Evolutionary conservation across 2,888 invertebrate genomes (phyloP), one percentile per base, ranked within the genome.

Genomic region (Seira musarum): DNA sequence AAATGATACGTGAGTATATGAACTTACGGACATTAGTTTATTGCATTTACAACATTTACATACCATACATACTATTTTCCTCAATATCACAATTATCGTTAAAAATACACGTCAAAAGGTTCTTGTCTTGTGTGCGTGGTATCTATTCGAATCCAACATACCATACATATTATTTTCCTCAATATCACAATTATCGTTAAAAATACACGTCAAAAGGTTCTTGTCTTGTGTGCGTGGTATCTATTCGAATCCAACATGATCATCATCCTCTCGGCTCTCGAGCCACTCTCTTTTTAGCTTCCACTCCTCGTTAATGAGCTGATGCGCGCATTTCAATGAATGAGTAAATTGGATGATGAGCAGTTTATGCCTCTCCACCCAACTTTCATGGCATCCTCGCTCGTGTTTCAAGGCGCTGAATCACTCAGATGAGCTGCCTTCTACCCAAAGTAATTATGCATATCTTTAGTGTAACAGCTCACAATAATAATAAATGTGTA

Each of bases 271-370:
- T 60, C 60, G 22, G 63, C 24, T 10, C 19, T 17, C 13, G 35
- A 64, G 35, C 30, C 30, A 25, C 25, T 64, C 60, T 6, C 60
- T 60, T 30, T 25, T 10, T 15, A 66, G 80, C 65, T 75, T 66
- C 74, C 74, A 80, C 80, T 80, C 74, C 70, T 75, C 64, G n/a
- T 61, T 80, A 74, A 80, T 75, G 75, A 75, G 46, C 57, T 70
- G 74, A 75, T 63, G 71, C 60, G 76, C 60, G 63, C 67, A 80
- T 76, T 80, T 80, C 70, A 70, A 81, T 80, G 80, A 81, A 76
- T 72, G 80, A 66, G 63, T 72, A 81, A 81, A 81, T 81, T 81
- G 80, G 80, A 76, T 81, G 80, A 81, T 81, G 76, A 81, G 76
- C 71, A 80, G 75, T 76, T 60, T 81, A 71, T 19, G 40, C 61